Base-by-base conservation (phyloP, 35 echinoderm and acorn worm species). In the Chiridota heheva region DNA sequence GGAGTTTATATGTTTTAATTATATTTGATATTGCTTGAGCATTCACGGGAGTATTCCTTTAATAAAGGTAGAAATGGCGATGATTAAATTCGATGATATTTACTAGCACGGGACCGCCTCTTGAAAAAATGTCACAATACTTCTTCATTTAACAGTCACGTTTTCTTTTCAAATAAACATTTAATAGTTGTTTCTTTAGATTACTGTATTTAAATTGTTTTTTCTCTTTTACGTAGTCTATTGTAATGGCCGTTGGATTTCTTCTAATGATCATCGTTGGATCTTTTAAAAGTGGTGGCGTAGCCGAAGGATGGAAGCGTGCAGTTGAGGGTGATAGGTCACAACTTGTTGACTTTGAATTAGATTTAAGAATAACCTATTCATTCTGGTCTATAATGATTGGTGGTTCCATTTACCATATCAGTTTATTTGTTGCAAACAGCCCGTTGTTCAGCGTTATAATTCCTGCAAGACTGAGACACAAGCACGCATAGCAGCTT, bases 381-480 rank as follows among this genome's bases (percentile, higher is more conserved):
- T 70, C 81, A 13, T 69, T 83, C 24, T 83, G 81, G 81, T 64
- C 81, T n/a, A 83, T 83, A 10, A 69, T 83, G 62, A 17, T 83
- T 4, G 81, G 81, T 8, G 62, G 46, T 2, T 36, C 81, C 6
- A 24, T 55, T 30, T 42, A 49, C 8, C 51, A 69, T 22, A 45
- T 55, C 3, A 67, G 46, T 40, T 69, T 30, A 69, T 53, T 40
- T 63, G 81, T 17, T 25, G 45, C 2, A 83, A 69, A 18, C 81
- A 83, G 26, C 1, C 81, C 10, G 30, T 69, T 1, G 62, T 69
- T n/a, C 81, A 83, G 33, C 28, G 81, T 20, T 83, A 32, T 37
- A 66, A 66, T 32, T 66, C 58, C 5, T 82, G 79, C 27, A 76
- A 76, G 37, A 57, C 72, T 2, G 74, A 78, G 51, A 35, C 4